Conservation (phyloP, 35 echinoderm and acorn worm species). For the Heliocidaris tuberculata region DNA sequence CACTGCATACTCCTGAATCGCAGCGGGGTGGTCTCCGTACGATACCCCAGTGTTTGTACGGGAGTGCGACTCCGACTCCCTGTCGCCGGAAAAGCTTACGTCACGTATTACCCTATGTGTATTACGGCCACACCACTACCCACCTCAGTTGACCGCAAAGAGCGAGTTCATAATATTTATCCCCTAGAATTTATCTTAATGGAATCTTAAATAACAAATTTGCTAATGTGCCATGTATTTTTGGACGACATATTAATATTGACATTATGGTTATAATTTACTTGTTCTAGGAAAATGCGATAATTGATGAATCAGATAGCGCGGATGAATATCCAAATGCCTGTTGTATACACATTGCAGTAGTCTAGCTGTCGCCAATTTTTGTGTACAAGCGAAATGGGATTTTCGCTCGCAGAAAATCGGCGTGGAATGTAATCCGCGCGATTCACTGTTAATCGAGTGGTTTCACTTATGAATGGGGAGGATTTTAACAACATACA, state of each 20-base stretch:
- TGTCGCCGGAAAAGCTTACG: slow-evolving; percentile 45
- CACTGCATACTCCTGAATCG: not conserved
- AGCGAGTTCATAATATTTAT: slow-evolving; percentile 22
- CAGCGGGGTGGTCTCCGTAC: slow-evolving; percentile 40
- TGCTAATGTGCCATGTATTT: not conserved
- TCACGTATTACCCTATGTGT: slow-evolving; percentile 37
- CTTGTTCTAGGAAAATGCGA: not conserved
- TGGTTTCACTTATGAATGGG: slow-evolving; percentile 22
- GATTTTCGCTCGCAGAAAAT: not conserved
- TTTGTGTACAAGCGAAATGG: slow-evolving; percentile 1
- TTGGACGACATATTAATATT: not conserved
- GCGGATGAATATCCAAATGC: slow-evolving; percentile 45
- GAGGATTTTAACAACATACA: not conserved
- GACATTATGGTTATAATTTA: not conserved
- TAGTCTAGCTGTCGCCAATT: slow-evolving; percentile 43
- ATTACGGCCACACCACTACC: slow-evolving; percentile 34
- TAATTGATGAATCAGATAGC: slow-evolving; percentile 40
- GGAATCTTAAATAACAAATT: not conserved
- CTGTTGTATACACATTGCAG: slow-evolving; percentile 44
- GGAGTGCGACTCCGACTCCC: slow-evolving; percentile 14
- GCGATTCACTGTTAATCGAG: not conserved
- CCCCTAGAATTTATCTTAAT: not conserved
- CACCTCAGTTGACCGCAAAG: slow-evolving; percentile 36
- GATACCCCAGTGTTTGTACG: slow-evolving; percentile 37
- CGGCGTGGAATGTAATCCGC: slow-evolving; percentile 44